Evolutionary conservation across 2,888 invertebrate genomes (phyloP), one percentile per base, ranked within the genome.

Genomic region (Nebria brevicollis): DNA sequence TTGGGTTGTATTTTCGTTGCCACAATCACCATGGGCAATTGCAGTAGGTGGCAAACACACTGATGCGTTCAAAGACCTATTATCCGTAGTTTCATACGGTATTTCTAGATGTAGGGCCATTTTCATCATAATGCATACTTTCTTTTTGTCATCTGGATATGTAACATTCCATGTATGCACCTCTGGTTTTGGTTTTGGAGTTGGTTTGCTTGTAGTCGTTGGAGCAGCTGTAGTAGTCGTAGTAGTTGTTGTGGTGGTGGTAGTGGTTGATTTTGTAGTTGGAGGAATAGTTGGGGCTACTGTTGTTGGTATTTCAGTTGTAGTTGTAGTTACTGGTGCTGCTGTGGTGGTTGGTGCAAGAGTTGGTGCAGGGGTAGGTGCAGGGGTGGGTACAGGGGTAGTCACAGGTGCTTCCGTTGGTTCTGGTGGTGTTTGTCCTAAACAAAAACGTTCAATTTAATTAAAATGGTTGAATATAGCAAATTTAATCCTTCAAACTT

Each of bases 71-170:
- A 84, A 84, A 8, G 84, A 84, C 80, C 86, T 86, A 82, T 85
- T 85, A 82, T 88, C 89, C 85, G 86, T 86, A 82, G 89, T 89
- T 34, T 87, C 85, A 83, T 92, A 92, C 65, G 89, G 90, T 77
- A 95, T 87, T 83, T 92, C 93, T 80, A 95, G 88, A 86, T 93
- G 92, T 5, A 93, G 91, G 0, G 94, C 93, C 90, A 95, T 93
- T 87, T 93, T 90, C 7, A 93, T 87, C 75, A 94, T 86, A 41
- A 95, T 91, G 85, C 95, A 95, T 6, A 92, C 92, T 0, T 78
- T 82, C 43, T 86, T 86, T 11, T 83, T 77, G 68, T 54, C 54
- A 54, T 90, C 88, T 13, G 87, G 86, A 74, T 85, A 86, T 75
- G 87, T 88, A 5, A 90, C 87, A 34, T 84, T 83, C 93, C 93